phyloP scores from a whole-genome alignment of 2,888 invertebrate species.

The Drosophila falleni region DNA sequence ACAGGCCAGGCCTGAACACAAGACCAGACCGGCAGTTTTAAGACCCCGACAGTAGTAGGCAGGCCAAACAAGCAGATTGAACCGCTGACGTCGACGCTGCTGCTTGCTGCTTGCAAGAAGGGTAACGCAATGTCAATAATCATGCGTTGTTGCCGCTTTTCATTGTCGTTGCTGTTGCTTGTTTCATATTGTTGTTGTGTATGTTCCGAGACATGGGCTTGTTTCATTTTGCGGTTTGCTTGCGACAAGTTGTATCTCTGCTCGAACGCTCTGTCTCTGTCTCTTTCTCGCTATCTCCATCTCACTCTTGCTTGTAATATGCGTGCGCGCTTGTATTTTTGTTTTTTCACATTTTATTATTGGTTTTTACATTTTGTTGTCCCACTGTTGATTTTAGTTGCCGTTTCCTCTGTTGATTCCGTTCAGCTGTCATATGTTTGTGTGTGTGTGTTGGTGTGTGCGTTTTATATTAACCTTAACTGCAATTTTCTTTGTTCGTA shows the following conservation, averaged over 20 bases:
- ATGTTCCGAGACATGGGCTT: slow-evolving; percentile 68
- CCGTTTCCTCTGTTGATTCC: slow-evolving; percentile 29
- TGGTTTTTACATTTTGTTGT: slow-evolving; percentile 65
- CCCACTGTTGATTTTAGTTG: slow-evolving; percentile 64
- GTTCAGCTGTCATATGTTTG: slow-evolving; percentile 7
- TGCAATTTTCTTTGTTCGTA: slow-evolving; percentile 58
- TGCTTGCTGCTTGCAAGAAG: slow-evolving; percentile 55
- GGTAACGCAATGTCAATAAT: slow-evolving; percentile 78
- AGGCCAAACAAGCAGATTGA: slow-evolving; percentile 65
- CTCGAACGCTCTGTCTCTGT: neutral
- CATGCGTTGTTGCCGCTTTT: slow-evolving; percentile 75
- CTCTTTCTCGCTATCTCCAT: slow-evolving; percentile 31
- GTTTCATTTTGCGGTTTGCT: slow-evolving; percentile 74
- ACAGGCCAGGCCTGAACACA: slow-evolving; percentile 21
- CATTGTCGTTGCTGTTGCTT: slow-evolving; percentile 56
- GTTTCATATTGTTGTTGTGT: slow-evolving; percentile 42
- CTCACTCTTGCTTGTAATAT: slow-evolving; percentile 34
- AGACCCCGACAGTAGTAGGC: slow-evolving; percentile 62
- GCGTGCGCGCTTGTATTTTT: slow-evolving; percentile 37
- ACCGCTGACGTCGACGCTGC: slow-evolving; percentile 38
- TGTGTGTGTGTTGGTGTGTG: slow-evolving; percentile 9
- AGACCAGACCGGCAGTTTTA: slow-evolving; percentile 62
- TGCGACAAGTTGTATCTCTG: slow-evolving; percentile 66
- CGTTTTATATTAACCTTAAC: slow-evolving; percentile 42
- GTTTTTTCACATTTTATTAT: slow-evolving; percentile 44